Percentiles rank a stretch among this genome's conserved stretches.
These are phyloP conservation scores for Phortica magna DNA, from an alignment of 2,888 invertebrate genomes.

Conservation along the genomic window DNA sequence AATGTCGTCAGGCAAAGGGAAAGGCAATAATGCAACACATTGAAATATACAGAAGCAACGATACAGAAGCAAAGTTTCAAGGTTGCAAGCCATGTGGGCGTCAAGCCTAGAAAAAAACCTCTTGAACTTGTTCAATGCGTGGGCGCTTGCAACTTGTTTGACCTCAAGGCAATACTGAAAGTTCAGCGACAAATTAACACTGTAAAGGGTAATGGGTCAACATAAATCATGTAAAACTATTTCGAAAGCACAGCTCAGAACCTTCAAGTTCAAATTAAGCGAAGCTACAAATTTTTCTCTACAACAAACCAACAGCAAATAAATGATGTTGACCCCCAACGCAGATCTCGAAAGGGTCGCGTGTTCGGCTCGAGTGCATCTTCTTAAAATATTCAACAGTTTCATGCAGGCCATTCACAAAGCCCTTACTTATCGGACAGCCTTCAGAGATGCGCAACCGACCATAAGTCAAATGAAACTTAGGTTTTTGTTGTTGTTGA, in stretches of 20 bases:
- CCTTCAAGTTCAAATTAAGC: neutral
- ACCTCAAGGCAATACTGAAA: no score
- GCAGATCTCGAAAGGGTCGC: neutral
- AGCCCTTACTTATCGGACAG: neutral
- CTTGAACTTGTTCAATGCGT: no score
- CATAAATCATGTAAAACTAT: neutral
- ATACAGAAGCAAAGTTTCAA: no score
- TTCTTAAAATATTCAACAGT: neutral
- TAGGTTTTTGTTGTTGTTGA: neutral
- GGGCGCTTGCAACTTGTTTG: no score
- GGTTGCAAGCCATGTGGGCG: no score
- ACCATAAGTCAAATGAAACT: constrained; percentile 40
- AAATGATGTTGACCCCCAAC: neutral
- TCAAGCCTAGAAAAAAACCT: no score
- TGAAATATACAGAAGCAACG: no score
- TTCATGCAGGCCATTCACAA: neutral
- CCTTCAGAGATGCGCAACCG: neutral
- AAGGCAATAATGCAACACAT: no score
- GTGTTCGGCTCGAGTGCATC: neutral
- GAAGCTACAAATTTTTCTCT: neutral
- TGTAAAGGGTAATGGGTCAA: neutral
- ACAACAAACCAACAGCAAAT: neutral
- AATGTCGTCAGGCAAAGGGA: neutral
- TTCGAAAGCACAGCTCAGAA: neutral
- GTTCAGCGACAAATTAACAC: neutral